Conservation (phyloP, 2,113 vertebrate species). For the Mirounga angustirostris region DNA sequence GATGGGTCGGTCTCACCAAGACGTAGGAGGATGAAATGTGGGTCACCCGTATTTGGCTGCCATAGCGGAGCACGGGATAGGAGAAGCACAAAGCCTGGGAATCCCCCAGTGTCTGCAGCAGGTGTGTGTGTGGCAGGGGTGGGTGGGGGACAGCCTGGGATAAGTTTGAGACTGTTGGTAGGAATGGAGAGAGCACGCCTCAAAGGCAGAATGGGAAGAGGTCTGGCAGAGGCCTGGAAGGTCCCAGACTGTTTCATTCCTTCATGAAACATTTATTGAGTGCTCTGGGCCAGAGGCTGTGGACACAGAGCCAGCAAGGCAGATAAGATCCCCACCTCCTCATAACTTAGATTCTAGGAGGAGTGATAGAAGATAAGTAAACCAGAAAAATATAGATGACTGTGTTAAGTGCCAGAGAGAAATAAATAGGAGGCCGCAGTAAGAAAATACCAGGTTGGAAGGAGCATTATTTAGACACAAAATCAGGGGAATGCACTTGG, state of each 20-base stretch:
- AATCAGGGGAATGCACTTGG: background rate
- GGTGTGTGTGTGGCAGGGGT: background rate
- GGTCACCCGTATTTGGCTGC: background rate
- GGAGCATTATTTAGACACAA: background rate
- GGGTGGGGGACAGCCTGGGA: background rate
- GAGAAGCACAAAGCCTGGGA: background rate
- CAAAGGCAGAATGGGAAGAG: background rate
- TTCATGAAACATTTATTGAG: background rate
- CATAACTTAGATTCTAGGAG: slow-evolving; percentile 1
- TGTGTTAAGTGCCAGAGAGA: background rate
- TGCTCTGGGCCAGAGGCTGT: background rate
- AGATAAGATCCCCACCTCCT: background rate
- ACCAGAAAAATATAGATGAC: background rate
- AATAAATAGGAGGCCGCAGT: background rate
- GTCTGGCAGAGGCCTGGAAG: background rate
- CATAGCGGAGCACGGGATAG: background rate
- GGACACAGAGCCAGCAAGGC: background rate
- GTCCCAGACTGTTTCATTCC: background rate
- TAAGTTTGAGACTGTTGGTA: background rate
- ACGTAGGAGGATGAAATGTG: background rate
- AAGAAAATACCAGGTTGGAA: background rate
- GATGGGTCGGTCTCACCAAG: background rate
- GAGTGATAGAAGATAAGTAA: background rate
- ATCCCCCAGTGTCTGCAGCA: background rate
- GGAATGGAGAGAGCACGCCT: background rate